Conservation (phyloP, 1,140 invertebrate genomes). For the Drosophila mayri region DNA sequence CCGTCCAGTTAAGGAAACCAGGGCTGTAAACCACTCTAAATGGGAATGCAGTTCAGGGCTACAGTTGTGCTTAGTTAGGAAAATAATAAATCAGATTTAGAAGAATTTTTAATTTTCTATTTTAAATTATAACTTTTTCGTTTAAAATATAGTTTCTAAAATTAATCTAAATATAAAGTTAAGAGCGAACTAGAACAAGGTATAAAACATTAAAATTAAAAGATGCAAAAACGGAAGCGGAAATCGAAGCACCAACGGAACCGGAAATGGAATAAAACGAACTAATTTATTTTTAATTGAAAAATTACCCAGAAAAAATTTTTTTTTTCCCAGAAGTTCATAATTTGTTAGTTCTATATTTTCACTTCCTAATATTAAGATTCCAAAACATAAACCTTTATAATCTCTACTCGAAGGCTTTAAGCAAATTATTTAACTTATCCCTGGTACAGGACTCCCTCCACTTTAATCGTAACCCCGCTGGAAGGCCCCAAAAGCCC, state of each 20-base stretch:
- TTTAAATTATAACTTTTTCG: not conserved
- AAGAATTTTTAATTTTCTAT: no score
- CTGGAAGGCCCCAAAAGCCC: not conserved
- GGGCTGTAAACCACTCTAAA: not conserved
- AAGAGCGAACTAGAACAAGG: not conserved
- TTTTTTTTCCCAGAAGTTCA: no score
- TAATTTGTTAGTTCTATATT: no score
- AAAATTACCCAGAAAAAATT: no score
- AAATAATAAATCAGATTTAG: not conserved
- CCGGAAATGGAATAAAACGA: not conserved
- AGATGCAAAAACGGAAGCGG: not conserved
- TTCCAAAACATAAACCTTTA: not conserved
- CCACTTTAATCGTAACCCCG: not conserved
- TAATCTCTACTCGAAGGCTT: not conserved
- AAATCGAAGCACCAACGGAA: not conserved
- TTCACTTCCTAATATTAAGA: no score
- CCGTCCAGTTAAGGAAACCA: constrained; percentile 26
- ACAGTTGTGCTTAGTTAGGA: not conserved
- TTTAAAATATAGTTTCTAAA: not conserved
- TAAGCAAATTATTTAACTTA: not conserved
- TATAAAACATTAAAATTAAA: not conserved
- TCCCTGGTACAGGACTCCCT: not conserved
- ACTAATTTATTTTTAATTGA: no score
- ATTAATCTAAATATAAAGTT: no score
- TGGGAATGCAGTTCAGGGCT: no score